Conservation (phyloP, 2,888 invertebrate species). For the Polyommatus icarus region DNA sequence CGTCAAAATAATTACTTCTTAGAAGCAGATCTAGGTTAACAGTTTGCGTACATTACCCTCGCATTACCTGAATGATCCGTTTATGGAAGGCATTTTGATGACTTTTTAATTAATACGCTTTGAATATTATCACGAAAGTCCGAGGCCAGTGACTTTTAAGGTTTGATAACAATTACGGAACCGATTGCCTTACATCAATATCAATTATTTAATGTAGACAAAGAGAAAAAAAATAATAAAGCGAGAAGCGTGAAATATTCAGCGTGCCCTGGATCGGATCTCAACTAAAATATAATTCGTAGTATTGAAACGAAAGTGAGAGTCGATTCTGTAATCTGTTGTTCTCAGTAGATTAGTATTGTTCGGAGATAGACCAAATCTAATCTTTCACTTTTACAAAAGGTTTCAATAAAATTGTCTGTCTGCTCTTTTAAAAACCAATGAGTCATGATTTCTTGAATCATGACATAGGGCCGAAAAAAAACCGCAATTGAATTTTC, state of each 20-base stretch:
- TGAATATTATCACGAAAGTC: not conserved
- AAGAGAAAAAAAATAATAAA: not conserved
- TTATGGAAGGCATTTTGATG: constrained; percentile 20
- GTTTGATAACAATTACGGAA: not conserved
- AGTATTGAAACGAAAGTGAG: constrained; percentile 43
- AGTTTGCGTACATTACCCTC: constrained; percentile 28
- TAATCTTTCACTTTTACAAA: constrained; percentile 29
- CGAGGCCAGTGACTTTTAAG: not conserved
- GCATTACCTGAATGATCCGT: constrained; percentile 23
- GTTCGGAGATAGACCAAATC: not conserved
- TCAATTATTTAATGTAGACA: not conserved
- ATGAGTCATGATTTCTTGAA: not conserved
- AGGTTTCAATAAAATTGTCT: not conserved
- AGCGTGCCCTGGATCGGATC: constrained; percentile 21
- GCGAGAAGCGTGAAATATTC: constrained; percentile 5
- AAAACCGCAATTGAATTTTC: not conserved
- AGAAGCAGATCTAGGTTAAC: constrained; percentile 35
- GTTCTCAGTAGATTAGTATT: constrained; percentile 3
- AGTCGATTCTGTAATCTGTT: constrained; percentile 34
- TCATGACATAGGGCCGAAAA: not conserved
- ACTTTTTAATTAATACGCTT: not conserved
- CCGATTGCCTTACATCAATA: not conserved
- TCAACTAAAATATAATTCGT: constrained; percentile 42
- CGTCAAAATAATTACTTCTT: constrained; percentile 39
- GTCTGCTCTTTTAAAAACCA: not conserved